These are phyloP conservation scores for Catharus ustulatus DNA, from an alignment of 2,797 vertebrate genomes.

Conservation along the genomic window DNA sequence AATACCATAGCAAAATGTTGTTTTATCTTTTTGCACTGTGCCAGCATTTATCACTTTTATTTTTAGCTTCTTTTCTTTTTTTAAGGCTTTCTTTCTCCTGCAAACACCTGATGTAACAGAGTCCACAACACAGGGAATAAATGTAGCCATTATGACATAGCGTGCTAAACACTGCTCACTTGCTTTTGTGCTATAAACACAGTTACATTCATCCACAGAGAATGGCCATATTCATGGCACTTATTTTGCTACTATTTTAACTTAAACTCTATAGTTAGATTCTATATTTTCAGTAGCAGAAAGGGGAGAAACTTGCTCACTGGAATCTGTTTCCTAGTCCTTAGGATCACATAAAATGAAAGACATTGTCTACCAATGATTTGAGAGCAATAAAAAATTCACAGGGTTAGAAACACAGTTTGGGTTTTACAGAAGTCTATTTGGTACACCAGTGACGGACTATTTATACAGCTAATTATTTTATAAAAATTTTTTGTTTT, in stretches of 20 bases:
- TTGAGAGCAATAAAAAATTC: not conserved
- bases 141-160: not conserved
- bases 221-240: not conserved
- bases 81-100: not conserved
- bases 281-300: not conserved
- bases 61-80: not conserved
- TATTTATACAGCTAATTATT: not conserved
- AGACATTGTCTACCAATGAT: not conserved
- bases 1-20: not conserved
- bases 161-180: not conserved
- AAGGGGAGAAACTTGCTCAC: not conserved
- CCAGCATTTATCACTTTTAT: not conserved
- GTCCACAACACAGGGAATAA: not conserved
- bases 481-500: not conserved
- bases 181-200: not conserved
- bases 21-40: not conserved
- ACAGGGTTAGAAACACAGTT: not conserved
- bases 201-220: conserved; percentile 4
- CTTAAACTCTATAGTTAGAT: not conserved
- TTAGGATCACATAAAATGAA: not conserved
- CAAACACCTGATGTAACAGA: not conserved
- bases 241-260: not conserved
- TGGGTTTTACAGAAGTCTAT: not conserved
- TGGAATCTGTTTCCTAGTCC: not conserved
- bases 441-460: not conserved